phyloP scores from a whole-genome alignment of 2,888 invertebrate species.

The Drosophila robusta region DNA sequence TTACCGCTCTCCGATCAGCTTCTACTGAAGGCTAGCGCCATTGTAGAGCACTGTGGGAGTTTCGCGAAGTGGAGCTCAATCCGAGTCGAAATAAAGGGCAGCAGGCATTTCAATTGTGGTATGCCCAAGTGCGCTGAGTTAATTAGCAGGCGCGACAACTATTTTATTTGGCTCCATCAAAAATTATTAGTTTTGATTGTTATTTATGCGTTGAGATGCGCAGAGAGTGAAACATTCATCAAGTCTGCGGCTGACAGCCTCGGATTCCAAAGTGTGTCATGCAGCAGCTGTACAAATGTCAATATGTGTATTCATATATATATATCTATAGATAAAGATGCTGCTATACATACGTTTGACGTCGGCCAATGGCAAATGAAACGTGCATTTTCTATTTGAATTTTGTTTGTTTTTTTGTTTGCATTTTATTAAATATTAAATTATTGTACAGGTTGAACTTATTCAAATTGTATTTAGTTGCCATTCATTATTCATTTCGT shows the following conservation, averaged over 20 bases:
- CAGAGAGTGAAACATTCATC: slow-evolving; percentile 4
- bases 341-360: neutral
- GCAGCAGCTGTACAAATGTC: slow-evolving; percentile 13
- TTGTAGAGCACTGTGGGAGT: slow-evolving; percentile 2
- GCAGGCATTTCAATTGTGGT: slow-evolving; percentile 46
- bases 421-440: slow-evolving; percentile 78
- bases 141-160: slow-evolving; percentile 29
- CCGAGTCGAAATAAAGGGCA: neutral
- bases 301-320: neutral
- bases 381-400: slow-evolving; percentile 11
- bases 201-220: slow-evolving; percentile 39
- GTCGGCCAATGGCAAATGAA: slow-evolving; percentile 25
- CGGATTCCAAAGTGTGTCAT: slow-evolving; percentile 30
- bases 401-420: slow-evolving; percentile 41
- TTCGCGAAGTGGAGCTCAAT: slow-evolving; percentile 1
- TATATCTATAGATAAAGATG: slow-evolving; percentile 7
- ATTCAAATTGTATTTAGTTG: slow-evolving; percentile 78
- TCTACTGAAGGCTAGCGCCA: too few relatives aligned
- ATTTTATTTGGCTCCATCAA: slow-evolving; percentile 25
- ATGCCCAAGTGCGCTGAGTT: slow-evolving; percentile 19
- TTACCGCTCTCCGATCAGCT: slow-evolving; percentile 23
- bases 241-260: slow-evolving; percentile 31
- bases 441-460: slow-evolving; percentile 83
- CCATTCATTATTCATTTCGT: slow-evolving; percentile 57
- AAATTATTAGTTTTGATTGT: slow-evolving; percentile 41